These are phyloP conservation scores for Labeo rohita DNA, from an alignment of 2,113 vertebrate genomes.

Conservation along the genomic window DNA sequence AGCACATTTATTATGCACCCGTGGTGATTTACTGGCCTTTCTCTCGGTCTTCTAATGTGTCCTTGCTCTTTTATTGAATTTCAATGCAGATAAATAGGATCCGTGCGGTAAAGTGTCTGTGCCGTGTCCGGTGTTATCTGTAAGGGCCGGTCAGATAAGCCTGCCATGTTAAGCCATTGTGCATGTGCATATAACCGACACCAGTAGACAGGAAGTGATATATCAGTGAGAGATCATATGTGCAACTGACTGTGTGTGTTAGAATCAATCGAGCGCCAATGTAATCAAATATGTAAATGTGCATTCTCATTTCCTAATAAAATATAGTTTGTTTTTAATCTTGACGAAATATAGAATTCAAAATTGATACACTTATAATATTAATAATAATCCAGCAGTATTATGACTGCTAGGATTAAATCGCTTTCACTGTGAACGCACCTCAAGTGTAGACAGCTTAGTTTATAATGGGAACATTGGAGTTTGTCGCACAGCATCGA, in stretches of 20 bases:
- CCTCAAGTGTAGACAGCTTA: background rate
- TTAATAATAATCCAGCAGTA: background rate
- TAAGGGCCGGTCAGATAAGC: background rate
- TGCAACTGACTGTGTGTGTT: background rate
- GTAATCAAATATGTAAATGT: background rate
- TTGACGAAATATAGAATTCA: background rate
- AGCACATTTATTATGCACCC: constrained; percentile 35
- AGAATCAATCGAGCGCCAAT: background rate
- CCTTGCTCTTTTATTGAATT: constrained; percentile 58
- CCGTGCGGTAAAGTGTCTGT: background rate
- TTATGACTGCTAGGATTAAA: background rate
- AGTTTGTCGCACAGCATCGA: background rate
- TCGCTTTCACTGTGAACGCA: background rate
- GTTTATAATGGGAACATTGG: background rate
- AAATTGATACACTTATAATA: background rate
- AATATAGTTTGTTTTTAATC: background rate
- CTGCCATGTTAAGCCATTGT: background rate
- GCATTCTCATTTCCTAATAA: background rate
- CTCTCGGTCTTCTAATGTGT: constrained; percentile 28
- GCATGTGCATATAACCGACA: background rate
- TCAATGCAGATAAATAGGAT: constrained; percentile 22
- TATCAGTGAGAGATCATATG: background rate
- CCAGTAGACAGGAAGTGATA: constrained; percentile 3
- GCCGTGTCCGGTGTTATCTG: constrained; percentile 11
- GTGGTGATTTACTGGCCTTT: constrained; percentile 56